Evolutionary conservation across 2,797 vertebrate species (phyloP), one percentile per base, ranked within the genome.

Genomic region (Steatocranus sp.): DNA sequence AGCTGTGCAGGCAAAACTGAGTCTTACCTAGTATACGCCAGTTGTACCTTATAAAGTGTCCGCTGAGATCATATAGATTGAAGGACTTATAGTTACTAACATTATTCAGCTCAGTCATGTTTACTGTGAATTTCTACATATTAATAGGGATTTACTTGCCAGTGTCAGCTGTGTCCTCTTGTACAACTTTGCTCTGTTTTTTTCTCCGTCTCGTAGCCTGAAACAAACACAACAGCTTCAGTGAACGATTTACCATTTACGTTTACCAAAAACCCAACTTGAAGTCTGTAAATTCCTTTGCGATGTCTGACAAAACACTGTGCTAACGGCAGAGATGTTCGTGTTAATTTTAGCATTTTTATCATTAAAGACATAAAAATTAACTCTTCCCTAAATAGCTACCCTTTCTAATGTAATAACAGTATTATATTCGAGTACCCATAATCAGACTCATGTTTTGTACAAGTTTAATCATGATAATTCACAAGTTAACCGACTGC

Each of bases 111-210:
- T 32, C 1, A 63, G 5, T 48, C 1, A 8, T n/a, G 10, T n/a
- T 30, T 30, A 73, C 4, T 73, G 41, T 12, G 41, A 0, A 48
- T 73, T 38, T 20, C 3, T 1, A 34, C 6, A 8, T 20, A 15
- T 46, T 75, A 23, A 10, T 20, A 53, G 10, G 3, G 81, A 38
- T 80, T 32, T 1, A 84, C 90, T 85, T 86, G 27, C 92, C 90
- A 23, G 48, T 58, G 34, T 49, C 77, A 4, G 14, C 12, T 4
- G 3, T 66, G 66, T 61, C 20, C 11, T 87, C 70, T 51, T 80
- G 76, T 20, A 12, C 68, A 80, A 17, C 68, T 78, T 86, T 85
- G 32, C 76, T 84, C 74, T 36, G 66, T 54, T 49, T 80, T 86
- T 54, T 87, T 32, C 51, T 82, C 1, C 25, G 20, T 63, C n/a